Evolutionary conservation across 1,140 invertebrate genomes (phyloP), one percentile per base, ranked within the genome.

Genomic region (Centruroides sculpturatus): DNA sequence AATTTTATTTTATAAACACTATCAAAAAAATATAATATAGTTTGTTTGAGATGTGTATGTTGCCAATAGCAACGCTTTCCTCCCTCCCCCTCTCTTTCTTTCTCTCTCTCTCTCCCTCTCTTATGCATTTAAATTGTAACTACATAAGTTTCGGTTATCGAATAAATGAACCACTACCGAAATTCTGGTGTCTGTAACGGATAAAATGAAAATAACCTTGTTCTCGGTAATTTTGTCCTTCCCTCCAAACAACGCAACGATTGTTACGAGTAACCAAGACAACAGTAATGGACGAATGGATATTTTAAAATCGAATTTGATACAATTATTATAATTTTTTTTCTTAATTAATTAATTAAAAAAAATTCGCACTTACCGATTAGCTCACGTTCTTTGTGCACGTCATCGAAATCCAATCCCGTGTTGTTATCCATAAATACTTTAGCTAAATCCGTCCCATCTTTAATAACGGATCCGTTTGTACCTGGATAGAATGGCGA

Each of bases 361-460:
- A 41, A 1, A 41, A 41, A 41, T 2, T 41, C 5, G n/a, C 4
- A 52, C 66, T 48, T 66, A 67, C 63, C 59, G 34, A 63, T 35
- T 53, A 79, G 71, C 52, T 74, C 62, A 64, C 78, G 78, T 68
- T 83, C 83, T 72, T 86, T 83, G 49, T 79, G 78, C 13, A 86
- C 78, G 65, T 86, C 84, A 53, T 81, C 78, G 69, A 85, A 85
- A 72, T 86, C 84, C 54, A 86, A 77, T 12, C 55, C 35, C 11
- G 35, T 56, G 5, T 12, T 41, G 55, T 77, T 76, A 5, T 78
- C 79, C 79, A 10, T 79, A 78, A 13, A 83, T 73, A 7, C 77
- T 74, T 47, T 41, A 49, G 41, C 50, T 48, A 55, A 46, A 54
- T 35, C 34, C n/a, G 48, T 23, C 34, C 51, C 58, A 46, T 50